Conservation (phyloP, 2,113 vertebrate species). For the Clupea harengus region DNA sequence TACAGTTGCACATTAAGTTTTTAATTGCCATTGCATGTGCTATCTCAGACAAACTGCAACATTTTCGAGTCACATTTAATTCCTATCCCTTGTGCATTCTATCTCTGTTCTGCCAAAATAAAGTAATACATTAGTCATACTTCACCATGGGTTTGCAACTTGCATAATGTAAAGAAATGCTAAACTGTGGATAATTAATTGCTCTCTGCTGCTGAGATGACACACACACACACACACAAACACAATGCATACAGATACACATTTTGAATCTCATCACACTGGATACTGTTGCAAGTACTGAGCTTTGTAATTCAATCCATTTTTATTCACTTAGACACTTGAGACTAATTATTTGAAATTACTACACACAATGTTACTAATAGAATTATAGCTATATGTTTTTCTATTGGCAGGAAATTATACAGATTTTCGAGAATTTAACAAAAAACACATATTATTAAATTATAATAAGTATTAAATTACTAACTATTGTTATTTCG, state of each 20-base stretch:
- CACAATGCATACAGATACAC: neutral
- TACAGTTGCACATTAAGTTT: neutral
- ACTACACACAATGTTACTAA: neutral
- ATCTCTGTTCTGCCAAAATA: conserved; percentile 35
- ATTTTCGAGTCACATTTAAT: conserved; percentile 11
- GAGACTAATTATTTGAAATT: conserved; percentile 19
- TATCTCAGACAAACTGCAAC: neutral
- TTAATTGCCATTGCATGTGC: neutral
- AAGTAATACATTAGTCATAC: conserved; percentile 43
- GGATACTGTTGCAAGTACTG: neutral
- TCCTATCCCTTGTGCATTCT: conserved; percentile 27
- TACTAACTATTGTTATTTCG: too few relatives aligned
- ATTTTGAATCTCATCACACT: neutral
- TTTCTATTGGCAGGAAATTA: too few relatives aligned
- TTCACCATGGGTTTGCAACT: conserved; percentile 32
- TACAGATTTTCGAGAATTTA: neutral
- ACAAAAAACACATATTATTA: neutral
- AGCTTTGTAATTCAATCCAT: neutral
- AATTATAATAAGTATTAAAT: too few relatives aligned
- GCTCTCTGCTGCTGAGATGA: conserved; percentile 20
- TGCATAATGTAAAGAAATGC: conserved; percentile 43
- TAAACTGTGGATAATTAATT: conserved; percentile 47
- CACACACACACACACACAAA: conserved; percentile 8
- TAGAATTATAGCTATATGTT: neutral
- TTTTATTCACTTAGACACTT: conserved; percentile 21